phyloP scores from a whole-genome alignment of 2,888 invertebrate genomes.

The Cheiracanthium punctorium region DNA sequence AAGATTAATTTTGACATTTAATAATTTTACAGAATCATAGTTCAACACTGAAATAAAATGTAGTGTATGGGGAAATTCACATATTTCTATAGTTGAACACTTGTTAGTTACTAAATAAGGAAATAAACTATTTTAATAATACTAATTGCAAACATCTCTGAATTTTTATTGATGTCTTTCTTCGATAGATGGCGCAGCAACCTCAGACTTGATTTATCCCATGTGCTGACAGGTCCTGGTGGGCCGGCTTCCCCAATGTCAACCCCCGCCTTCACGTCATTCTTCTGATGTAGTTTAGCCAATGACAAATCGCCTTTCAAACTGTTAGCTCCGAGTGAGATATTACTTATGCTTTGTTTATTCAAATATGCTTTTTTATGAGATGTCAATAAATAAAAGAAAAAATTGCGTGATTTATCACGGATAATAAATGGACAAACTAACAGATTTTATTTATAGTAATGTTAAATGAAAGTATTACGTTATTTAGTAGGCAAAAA shows the following conservation, averaged over 20 bases:
- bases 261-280: slow-evolving; percentile 58
- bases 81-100: too few species aligned
- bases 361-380: slow-evolving; percentile 39
- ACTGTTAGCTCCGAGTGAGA: slow-evolving; percentile 51
- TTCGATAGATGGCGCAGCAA: slow-evolving; percentile 48
- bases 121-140: too few species aligned
- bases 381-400: not conserved
- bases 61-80: too few species aligned
- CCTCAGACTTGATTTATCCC: not conserved
- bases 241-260: slow-evolving; percentile 58
- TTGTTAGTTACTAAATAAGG: too few species aligned
- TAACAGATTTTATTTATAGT: slow-evolving; percentile 9
- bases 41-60: too few species aligned
- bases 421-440: not conserved
- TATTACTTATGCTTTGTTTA: slow-evolving; percentile 68
- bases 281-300: slow-evolving; percentile 53
- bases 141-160: not conserved
- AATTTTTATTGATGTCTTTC: not conserved
- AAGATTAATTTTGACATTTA: too few species aligned
- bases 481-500: not conserved
- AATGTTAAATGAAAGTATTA: slow-evolving; percentile 22
- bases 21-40: too few species aligned
- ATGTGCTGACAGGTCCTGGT: slow-evolving; percentile 27
- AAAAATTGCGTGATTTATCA: not conserved
- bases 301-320: slow-evolving; percentile 67